These are phyloP conservation scores for Melanotaenia maccullochi DNA, from an alignment of 2,797 vertebrate species.

Conservation along the genomic window DNA sequence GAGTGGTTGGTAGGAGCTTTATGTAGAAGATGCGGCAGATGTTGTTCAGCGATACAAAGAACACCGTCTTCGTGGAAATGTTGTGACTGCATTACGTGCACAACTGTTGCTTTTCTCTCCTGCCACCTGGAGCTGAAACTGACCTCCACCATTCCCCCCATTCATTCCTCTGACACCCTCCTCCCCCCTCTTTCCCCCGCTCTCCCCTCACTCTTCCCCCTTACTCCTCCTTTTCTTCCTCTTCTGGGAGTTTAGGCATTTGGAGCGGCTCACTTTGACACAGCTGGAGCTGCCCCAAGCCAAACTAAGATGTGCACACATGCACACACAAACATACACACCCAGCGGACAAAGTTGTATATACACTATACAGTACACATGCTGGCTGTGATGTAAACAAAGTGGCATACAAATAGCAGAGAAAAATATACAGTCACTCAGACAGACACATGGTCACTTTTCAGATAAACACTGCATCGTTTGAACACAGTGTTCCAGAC, in stretches of 20 bases:
- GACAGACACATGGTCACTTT: slow-evolving; percentile 63
- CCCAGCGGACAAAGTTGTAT: slow-evolving; percentile 65
- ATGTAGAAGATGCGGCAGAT: slow-evolving; percentile 1
- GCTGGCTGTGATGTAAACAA: slow-evolving; percentile 75
- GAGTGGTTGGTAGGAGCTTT: background rate
- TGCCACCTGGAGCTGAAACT: slow-evolving; percentile 68
- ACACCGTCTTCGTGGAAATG: background rate
- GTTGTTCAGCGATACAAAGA: slow-evolving; percentile 23
- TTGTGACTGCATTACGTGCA: slow-evolving; percentile 5
- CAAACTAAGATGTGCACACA: slow-evolving; percentile 76
- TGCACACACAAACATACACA: slow-evolving; percentile 54
- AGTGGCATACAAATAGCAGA: slow-evolving; percentile 69
- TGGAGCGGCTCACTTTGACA: slow-evolving; percentile 87
- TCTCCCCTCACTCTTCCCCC: slow-evolving; percentile 62
- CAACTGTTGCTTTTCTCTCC: slow-evolving; percentile 40
- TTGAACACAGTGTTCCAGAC: slow-evolving; percentile 69
- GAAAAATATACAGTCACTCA: slow-evolving; percentile 71
- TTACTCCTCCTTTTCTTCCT: slow-evolving; percentile 74
- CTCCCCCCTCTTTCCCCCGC: slow-evolving; percentile 48
- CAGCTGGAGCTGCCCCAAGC: slow-evolving; percentile 88
- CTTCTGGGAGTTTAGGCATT: slow-evolving; percentile 87
- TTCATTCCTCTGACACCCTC: slow-evolving; percentile 51
- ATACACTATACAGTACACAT: slow-evolving; percentile 75
- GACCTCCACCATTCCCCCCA: slow-evolving; percentile 54
- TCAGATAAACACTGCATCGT: slow-evolving; percentile 68